These are phyloP conservation scores for Lateolabrax maculatus DNA, from an alignment of 2,797 vertebrate species.

Conservation along the genomic window DNA sequence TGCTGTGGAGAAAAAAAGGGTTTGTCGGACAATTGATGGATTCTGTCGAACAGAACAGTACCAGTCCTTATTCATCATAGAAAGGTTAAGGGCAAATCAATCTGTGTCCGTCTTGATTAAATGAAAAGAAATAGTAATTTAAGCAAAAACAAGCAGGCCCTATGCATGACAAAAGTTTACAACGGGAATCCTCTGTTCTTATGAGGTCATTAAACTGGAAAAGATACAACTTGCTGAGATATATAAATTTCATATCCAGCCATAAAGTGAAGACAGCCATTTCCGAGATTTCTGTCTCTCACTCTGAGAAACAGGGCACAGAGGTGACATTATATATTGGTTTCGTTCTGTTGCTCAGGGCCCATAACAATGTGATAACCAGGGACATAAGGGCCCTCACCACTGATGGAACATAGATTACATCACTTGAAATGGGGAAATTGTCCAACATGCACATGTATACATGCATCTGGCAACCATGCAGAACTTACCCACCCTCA, in stretches of 20 bases:
- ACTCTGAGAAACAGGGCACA: slow-evolving; percentile 15
- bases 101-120: neutral
- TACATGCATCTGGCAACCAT: neutral
- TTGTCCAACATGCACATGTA: slow-evolving; percentile 10
- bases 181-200: slow-evolving; percentile 19
- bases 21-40: slow-evolving; percentile 4
- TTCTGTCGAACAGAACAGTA: neutral
- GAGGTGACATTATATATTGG: slow-evolving; percentile 39
- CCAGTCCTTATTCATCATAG: slow-evolving; percentile 27
- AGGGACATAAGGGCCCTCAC: slow-evolving; percentile 19
- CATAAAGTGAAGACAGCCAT: slow-evolving; percentile 33
- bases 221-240: slow-evolving; percentile 31
- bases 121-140: slow-evolving; percentile 12
- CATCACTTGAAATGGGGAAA: slow-evolving; percentile 16
- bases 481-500: neutral
- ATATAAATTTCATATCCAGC: slow-evolving; percentile 38
- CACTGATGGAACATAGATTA: slow-evolving; percentile 53
- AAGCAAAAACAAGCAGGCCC: slow-evolving; percentile 13
- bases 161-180: slow-evolving; percentile 20
- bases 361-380: slow-evolving; percentile 31
- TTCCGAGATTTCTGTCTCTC: slow-evolving; percentile 23
- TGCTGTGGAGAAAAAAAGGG: neutral
- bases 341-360: slow-evolving; percentile 32
- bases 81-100: slow-evolving; percentile 23
- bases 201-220: slow-evolving; percentile 40